A percentile compares a stretch with the other conserved stretches of the same genome.
Evolutionary conservation across 2,113 vertebrate genomes (phyloP).

Genomic region (Zapus hudsonius): DNA sequence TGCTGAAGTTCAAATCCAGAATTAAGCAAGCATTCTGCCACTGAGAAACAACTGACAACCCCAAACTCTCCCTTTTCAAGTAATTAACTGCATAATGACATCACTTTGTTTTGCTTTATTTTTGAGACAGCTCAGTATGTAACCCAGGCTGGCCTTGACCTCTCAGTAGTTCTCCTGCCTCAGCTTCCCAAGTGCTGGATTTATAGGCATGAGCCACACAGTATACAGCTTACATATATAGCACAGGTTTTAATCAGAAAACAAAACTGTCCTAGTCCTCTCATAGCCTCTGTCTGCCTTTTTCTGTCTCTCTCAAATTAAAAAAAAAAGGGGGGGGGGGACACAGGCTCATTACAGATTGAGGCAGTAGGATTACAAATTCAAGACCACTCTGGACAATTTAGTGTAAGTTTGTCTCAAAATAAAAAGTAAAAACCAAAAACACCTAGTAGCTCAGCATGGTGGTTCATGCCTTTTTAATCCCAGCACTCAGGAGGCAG

Average conservation of each 20-base stretch:
- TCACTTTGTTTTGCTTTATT: neutral
- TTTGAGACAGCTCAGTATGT: neutral
- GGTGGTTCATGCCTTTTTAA: too few relatives aligned
- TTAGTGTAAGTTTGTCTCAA: neutral
- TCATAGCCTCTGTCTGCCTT: too few relatives aligned
- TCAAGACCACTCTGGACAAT: neutral
- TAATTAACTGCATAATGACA: neutral
- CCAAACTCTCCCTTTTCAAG: neutral
- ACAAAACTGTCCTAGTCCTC: neutral
- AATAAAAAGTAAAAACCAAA: neutral
- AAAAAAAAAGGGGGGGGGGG: too few relatives aligned
- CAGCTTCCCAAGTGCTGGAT: neutral
- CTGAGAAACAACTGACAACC: neutral
- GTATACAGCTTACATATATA: too few relatives aligned
- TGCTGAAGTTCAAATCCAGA: neutral
- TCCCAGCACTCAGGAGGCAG: too few relatives aligned
- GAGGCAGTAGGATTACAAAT: neutral
- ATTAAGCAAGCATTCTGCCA: neutral
- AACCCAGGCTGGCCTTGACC: neutral
- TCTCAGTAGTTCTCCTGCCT: neutral
- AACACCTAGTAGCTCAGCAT: too few relatives aligned
- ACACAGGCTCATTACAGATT: neutral
- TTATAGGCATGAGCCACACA: too few relatives aligned
- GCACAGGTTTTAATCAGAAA: slow-evolving; percentile 11
- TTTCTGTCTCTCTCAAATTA: too few relatives aligned